phyloP scores from a whole-genome alignment of 2,888 invertebrate genomes.

The Caenorhabditis sp. region DNA sequence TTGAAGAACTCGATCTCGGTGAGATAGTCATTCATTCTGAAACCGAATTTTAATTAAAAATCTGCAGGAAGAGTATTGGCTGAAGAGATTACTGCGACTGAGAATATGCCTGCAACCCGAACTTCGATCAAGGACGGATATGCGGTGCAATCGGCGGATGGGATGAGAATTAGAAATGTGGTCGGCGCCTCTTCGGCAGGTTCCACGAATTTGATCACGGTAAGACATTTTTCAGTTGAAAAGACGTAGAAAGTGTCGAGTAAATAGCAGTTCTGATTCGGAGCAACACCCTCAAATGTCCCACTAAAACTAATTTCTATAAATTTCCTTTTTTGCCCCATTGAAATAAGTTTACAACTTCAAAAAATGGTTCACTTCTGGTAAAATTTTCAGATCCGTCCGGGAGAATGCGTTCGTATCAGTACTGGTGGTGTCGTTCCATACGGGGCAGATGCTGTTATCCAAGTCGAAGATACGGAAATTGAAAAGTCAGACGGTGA shows the following conservation, averaged over 20 bases:
- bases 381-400: constrained; percentile 5
- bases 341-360: too few relatives aligned
- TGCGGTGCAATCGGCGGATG: constrained; percentile 72
- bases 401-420: constrained; percentile 84
- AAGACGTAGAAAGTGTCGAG: too few relatives aligned
- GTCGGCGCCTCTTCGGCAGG: constrained; percentile 68
- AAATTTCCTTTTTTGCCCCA: too few relatives aligned
- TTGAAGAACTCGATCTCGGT: constrained; percentile 33
- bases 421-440: constrained; percentile 96
- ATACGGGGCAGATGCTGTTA: constrained; percentile 83
- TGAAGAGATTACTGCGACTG: constrained; percentile 39
- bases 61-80: constrained; percentile 48
- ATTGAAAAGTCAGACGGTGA: constrained; percentile 81
- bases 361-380: too few relatives aligned
- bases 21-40: neutral
- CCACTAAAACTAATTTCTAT: too few relatives aligned
- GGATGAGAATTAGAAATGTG: constrained; percentile 51
- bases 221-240: neutral
- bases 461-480: constrained; percentile 88
- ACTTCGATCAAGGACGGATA: constrained; percentile 77
- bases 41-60: neutral
- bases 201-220: constrained; percentile 9
- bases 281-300: too few relatives aligned
- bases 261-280: too few relatives aligned
- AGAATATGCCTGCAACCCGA: constrained; percentile 58